Conservation (phyloP, 1,140 invertebrate species). For the Heliconius hewitsoni region DNA sequence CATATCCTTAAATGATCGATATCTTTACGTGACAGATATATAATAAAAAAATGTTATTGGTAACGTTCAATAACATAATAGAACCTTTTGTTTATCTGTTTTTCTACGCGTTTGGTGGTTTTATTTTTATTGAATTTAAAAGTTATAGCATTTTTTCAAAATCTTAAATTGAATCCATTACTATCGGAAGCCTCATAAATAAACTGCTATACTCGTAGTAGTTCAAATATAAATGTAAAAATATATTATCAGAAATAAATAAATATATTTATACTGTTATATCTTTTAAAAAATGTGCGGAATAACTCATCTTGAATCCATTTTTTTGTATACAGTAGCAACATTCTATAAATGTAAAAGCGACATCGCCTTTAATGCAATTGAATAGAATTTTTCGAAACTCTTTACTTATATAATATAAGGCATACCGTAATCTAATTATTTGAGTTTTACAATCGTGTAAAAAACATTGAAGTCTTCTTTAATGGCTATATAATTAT, state of each 20-base stretch:
- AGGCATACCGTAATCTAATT: conserved; percentile 15
- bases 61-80: too few relatives aligned
- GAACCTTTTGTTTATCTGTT: too few relatives aligned
- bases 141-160: too few relatives aligned
- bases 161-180: not conserved
- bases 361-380: conserved; percentile 62
- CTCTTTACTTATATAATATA: conserved; percentile 38
- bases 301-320: conserved; percentile 40
- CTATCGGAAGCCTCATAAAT: not conserved
- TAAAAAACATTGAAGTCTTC: conserved; percentile 8
- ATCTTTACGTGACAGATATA: too few relatives aligned
- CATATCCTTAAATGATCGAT: too few relatives aligned
- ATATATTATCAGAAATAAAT: not conserved
- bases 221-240: not conserved
- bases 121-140: too few relatives aligned
- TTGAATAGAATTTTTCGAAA: conserved; percentile 65
- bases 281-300: conserved; percentile 6
- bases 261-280: conserved; percentile 4
- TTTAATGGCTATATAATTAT: conserved; percentile 10
- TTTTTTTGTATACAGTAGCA: conserved; percentile 44
- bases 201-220: too few relatives aligned
- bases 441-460: conserved; percentile 10
- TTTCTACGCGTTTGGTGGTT: too few relatives aligned
- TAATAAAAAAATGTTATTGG: too few relatives aligned
- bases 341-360: conserved; percentile 47